Conservation (phyloP, 2,888 invertebrate genomes). For the Ennomos erosarius region DNA sequence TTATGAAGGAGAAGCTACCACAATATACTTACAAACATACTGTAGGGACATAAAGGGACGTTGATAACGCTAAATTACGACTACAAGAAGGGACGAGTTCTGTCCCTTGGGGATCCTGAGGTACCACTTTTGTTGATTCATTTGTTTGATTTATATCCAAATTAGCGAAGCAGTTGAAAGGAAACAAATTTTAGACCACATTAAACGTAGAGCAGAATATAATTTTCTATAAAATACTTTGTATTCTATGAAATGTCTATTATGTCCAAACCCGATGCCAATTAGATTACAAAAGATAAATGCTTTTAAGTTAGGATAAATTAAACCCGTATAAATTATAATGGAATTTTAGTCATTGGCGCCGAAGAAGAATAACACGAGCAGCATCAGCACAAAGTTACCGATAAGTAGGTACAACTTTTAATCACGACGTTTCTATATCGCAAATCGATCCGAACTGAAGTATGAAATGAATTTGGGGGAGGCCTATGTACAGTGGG, state of each 20-base stretch:
- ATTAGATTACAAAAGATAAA: no score
- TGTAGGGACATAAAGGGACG: background rate
- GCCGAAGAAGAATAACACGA: slow-evolving; percentile 6
- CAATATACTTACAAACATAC: background rate
- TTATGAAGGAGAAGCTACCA: slow-evolving; percentile 15
- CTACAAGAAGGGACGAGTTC: slow-evolving; percentile 10
- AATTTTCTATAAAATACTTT: no score
- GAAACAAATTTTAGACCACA: no score
- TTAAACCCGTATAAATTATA: background rate
- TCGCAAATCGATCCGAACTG: slow-evolving; percentile 3
- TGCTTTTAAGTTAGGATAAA: no score
- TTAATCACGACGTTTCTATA: slow-evolving; percentile 8
- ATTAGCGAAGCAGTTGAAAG: background rate
- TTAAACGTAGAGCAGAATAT: no score
- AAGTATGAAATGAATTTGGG: slow-evolving; percentile 23
- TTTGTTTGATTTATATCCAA: slow-evolving; percentile 9
- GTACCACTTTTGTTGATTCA: slow-evolving; percentile 22
- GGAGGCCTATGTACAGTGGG: no score
- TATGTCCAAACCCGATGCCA: no score
- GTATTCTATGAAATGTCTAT: no score
- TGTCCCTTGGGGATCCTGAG: slow-evolving; percentile 13
- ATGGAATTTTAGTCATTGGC: slow-evolving; percentile 1
- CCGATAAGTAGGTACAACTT: slow-evolving; percentile 6
- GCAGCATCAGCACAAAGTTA: slow-evolving; percentile 1
- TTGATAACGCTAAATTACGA: slow-evolving; percentile 24